phyloP scores from a whole-genome alignment of 2,113 vertebrate genomes.

The Gymnorhina tibicen region DNA sequence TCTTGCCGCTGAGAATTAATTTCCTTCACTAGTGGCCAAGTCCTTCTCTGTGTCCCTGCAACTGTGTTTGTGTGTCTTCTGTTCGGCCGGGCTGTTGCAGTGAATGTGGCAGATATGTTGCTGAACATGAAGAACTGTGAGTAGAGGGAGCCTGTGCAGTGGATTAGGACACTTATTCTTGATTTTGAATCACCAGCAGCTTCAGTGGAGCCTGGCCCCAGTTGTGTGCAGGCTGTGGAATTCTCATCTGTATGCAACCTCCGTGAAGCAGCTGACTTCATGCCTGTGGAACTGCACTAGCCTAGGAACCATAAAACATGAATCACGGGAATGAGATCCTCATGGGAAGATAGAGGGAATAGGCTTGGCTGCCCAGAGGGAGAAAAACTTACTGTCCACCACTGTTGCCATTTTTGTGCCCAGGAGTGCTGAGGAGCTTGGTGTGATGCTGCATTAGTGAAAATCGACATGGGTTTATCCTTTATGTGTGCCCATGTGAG shows the following conservation, averaged over 20 bases:
- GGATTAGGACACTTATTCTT: background rate
- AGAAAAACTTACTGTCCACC: background rate
- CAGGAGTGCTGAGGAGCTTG: background rate
- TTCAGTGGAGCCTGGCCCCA: background rate
- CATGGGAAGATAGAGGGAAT: background rate
- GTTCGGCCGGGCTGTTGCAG: background rate
- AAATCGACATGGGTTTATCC: background rate
- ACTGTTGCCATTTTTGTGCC: background rate
- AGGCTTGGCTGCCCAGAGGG: background rate
- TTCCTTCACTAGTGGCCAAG: background rate
- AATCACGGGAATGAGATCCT: background rate
- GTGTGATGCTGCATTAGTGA: rapidly evolving
- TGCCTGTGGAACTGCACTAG: background rate
- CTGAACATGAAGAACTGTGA: background rate
- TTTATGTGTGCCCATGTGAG: background rate
- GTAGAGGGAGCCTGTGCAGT: rapidly evolving
- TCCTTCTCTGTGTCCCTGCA: background rate
- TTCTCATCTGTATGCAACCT: background rate
- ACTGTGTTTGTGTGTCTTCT: background rate
- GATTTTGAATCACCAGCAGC: background rate
- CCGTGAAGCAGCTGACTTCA: background rate
- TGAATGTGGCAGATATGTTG: background rate
- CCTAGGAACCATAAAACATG: background rate
- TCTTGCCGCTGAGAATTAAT: background rate
- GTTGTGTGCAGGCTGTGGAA: background rate